Evolutionary conservation across 2,888 invertebrate species (phyloP), one percentile per base, ranked within the genome.

Genomic region (Melitaea athalia): DNA sequence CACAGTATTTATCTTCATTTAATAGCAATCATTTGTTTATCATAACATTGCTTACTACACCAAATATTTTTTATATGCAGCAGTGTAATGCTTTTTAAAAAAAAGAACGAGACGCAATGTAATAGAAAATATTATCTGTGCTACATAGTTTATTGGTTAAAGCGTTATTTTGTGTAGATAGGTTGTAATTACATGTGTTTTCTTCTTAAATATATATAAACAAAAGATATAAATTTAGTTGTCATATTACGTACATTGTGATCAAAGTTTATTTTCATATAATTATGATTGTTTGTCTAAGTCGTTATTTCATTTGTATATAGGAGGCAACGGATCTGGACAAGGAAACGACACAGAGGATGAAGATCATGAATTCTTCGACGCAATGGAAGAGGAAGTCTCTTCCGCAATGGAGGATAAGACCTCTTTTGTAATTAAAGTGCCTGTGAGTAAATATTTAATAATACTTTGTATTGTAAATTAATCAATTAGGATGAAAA

Each of bases 281-380:
- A n/a, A n/a, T n/a, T n/a, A 33, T 11, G 11, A 45, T 45, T 45
- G 45, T 45, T 38, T 38, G 38, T 38, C 8, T 33, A 33, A 33
- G 33, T 6, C 6, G 6, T 33, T 33, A 33, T 33, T 33, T 38
- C 8, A 38, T 38, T 8, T 61, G 43, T 60, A 3, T n/a, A n/a
- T 81, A 93, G 93, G 92, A 14, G 92, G 93, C 14, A 92, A 86
- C 80, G 93, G 94, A 65, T 74, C 93, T 69, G 84, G 93, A 75
- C 78, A 93, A 86, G 86, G 88, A 68, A 89, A 91, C 80, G 92
- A 92, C 31, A 91, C 92, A 69, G 95, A 95, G 84, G 96, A 96
- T 85, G 96, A 96, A 79, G 96, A 96, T 77, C 95, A 95, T 83
- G 96, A 96, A 80, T 96, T 95, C 86, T 96, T 95, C 79, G 95